Base-by-base conservation (phyloP, 2,888 invertebrate genomes). In the Crematogaster levior region DNA sequence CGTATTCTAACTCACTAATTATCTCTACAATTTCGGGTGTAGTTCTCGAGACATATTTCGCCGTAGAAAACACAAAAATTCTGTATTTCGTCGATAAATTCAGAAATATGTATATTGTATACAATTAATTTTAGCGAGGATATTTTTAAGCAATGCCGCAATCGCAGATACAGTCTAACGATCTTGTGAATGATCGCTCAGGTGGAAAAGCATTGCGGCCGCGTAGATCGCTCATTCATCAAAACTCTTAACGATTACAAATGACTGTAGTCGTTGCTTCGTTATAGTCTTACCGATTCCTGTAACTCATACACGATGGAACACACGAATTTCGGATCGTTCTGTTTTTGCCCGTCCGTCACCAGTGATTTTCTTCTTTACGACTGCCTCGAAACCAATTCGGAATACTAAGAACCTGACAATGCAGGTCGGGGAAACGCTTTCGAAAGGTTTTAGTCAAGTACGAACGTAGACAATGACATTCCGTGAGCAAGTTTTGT, bases 191-290 rank as follows among this genome's bases (percentile, higher is more conserved):
- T 83, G 85, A 86, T 85, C 82, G 82, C 82, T 85, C 83, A 87
- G 68, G 21, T 77, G 56, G 53, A 68, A 79, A 79, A 79, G 68
- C 68, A 66, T 79, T 24, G 37, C 37, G 73, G 80, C 85, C 84
- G 79, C 85, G 40, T 56, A 30, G 56, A 77, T 77, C 66, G 68
- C 56, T 68, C 77, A 56, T 79, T 79, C 77, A 79, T 79, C 43
- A 68, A 68, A 58, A 79, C 30, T 70, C 84, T 81, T 89, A 89
- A 89, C 86, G 88, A 89, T 88, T 89, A 88, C 86, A 89, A 89
- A 89, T 88, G 88, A 80, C 68, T 12, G 30, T 18, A 27, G 51
- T 24, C 61, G 43, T 58, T 40, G 51, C 77, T 68, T 79, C 56
- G 56, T 68, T 79, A 68, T 12, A 24, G 12, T 12, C 43, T 7